Evolutionary conservation across 1,140 invertebrate species (phyloP).

Genomic region (Euwallacea fornicatus): DNA sequence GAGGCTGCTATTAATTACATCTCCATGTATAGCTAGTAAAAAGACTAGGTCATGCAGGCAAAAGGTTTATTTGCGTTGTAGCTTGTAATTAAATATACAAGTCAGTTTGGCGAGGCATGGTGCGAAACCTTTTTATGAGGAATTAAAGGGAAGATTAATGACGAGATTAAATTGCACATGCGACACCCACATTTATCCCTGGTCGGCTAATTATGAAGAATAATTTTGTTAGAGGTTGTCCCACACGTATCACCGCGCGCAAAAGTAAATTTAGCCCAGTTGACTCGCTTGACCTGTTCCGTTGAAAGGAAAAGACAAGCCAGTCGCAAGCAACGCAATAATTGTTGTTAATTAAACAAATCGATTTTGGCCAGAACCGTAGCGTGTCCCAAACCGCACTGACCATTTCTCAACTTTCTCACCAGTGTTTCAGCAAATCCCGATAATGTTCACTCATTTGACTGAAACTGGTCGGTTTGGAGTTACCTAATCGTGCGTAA

Average conservation of each 20-base stretch:
- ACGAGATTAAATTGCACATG: constrained; percentile 28
- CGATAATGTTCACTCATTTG: constrained; percentile 18
- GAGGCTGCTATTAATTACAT: neutral
- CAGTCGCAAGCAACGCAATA: neutral
- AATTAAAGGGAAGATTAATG: constrained; percentile 30
- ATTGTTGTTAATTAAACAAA: constrained; percentile 7
- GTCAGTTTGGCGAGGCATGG: constrained; percentile 8
- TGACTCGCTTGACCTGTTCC: neutral
- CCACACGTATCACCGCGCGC: too few species aligned
- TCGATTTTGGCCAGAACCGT: neutral
- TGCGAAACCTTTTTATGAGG: constrained; percentile 29
- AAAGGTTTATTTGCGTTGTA: constrained; percentile 20
- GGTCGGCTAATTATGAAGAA: constrained; percentile 20
- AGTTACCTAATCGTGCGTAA: constrained; percentile 16
- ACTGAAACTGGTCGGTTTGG: constrained; percentile 7
- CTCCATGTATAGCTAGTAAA: neutral
- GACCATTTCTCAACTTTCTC: constrained; percentile 5
- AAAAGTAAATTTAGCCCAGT: too few species aligned
- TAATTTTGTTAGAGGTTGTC: constrained; percentile 1
- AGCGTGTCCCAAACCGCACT: neutral
- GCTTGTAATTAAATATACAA: constrained; percentile 23
- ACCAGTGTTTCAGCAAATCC: neutral
- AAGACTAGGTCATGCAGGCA: neutral
- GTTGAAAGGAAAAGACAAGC: neutral
- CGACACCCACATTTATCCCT: constrained; percentile 27